A percentile compares a stretch with the other conserved stretches of the same genome.
Conservation (phyloP, 2,797 vertebrate species). For the Sebastes kiyomatsui region DNA sequence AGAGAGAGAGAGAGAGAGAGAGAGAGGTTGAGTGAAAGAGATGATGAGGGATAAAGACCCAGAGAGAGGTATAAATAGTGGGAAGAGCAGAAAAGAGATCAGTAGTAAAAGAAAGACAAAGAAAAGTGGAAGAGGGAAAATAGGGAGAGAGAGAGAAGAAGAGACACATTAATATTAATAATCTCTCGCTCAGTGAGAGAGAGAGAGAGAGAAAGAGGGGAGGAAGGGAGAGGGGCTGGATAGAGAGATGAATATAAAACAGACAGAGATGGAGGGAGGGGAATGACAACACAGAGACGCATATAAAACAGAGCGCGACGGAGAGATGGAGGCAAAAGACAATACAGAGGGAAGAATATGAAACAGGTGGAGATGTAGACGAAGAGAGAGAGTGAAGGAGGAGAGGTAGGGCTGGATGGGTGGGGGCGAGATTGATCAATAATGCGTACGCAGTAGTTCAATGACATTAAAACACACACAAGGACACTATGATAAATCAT, state of each 20-base stretch:
- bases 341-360: conserved; percentile 64
- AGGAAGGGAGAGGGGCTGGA: conserved; percentile 48
- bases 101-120: conserved; percentile 48
- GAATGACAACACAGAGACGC: conserved; percentile 61
- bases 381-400: not conserved
- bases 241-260: conserved; percentile 72
- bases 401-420: conserved; percentile 16
- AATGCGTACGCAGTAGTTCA: conserved; percentile 58
- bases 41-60: conserved; percentile 66
- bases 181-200: conserved; percentile 55
- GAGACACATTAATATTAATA: conserved; percentile 78
- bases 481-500: conserved; percentile 65
- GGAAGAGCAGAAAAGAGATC: conserved; percentile 58
- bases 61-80: conserved; percentile 68
- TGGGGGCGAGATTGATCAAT: conserved; percentile 66
- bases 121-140: conserved; percentile 44
- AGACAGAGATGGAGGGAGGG: conserved; percentile 66
- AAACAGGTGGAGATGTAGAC: conserved; percentile 55
- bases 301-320: conserved; percentile 54
- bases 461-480: conserved; percentile 74
- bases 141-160: conserved; percentile 50
- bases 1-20: conserved; percentile 46
- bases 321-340: conserved; percentile 65
- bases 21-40: conserved; percentile 62
- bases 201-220: conserved; percentile 22